Base-by-base conservation (phyloP, 2,888 invertebrate genomes). In the Achlya flavicornis region DNA sequence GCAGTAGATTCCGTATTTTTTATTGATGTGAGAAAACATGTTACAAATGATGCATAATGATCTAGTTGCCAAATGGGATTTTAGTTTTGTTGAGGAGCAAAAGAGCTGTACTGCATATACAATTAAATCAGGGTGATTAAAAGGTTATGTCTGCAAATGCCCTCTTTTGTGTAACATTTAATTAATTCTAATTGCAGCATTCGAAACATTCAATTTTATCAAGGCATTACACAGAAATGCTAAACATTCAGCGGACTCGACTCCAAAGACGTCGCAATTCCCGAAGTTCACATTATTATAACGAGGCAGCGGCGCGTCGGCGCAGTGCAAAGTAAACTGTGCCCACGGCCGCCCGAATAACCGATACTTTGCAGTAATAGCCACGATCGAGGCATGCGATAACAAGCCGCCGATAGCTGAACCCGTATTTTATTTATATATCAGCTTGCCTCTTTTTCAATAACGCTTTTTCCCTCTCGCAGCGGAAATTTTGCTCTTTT, bases 351-450 rank as follows among this genome's bases (percentile, higher is more conserved):
- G 74, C 83, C 81, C 81, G 84, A 88, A 89, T 92, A 93, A 91
- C 89, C 88, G 88, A 88, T 88, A 91, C 90, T 93, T 93, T 93
- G 85, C 86, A 81, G 86, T 91, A 93, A 92, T 91, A 88, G 86
- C 89, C 76, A 76, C 87, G 90, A 92, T 92, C 85, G 81, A 90
- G 91, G 92, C 93, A 92, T 93, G 91, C 93, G 93, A 93, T 93
- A 93, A 93, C 93, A 93, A 93, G 93, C 92, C 92, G 91, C 89
- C 93, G 93, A 93, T 93, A 93, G 91, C 91, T 93, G 91, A 92
- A 92, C 92, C 89, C 92, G 93, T 93, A 93, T 93, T 93, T 93
- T 93, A 93, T 93, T 93, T 93, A 93, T 93, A 92, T 90, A 91
- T 91, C 90, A 87, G 87, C 86, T 90, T 88, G 89, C 88, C 86